phyloP scores from a whole-genome alignment of 92 coral and sea anemone genomes.

The Pocillopora meandrina region DNA sequence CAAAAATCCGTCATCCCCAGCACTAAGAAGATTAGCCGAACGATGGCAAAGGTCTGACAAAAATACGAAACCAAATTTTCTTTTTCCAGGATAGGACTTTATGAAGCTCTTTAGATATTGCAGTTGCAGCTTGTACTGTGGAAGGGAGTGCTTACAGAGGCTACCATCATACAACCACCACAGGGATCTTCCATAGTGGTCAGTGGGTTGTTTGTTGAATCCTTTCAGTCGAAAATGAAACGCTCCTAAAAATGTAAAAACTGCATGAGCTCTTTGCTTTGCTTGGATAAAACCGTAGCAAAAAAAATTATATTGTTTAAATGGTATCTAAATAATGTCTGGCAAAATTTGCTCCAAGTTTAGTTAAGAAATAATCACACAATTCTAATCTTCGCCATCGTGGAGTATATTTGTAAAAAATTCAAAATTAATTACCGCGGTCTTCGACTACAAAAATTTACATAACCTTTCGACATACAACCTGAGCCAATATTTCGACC shows the following conservation, averaged over 20 bases:
- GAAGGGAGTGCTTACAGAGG: constrained; percentile 52
- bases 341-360: background rate
- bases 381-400: background rate
- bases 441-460: too few species aligned
- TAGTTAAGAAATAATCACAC: background rate
- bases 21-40: constrained; percentile 46
- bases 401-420: too few species aligned
- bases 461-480: too few species aligned
- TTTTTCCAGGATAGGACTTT: constrained; percentile 65
- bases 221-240: constrained; percentile 62
- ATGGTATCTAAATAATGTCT: background rate
- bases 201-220: constrained; percentile 69
- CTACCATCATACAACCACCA: constrained; percentile 33
- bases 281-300: background rate
- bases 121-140: constrained; percentile 62
- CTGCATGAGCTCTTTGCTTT: too few species aligned
- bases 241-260: constrained; percentile 41
- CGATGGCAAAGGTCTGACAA: constrained; percentile 71
- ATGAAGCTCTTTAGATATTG: constrained; percentile 79
- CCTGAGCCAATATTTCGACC: too few species aligned
- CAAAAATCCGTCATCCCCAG: constrained; percentile 52
- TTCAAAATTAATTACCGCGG: too few species aligned
- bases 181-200: constrained; percentile 71
- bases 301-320: too few species aligned
- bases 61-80: constrained; percentile 71